Base-by-base conservation (phyloP, 2,113 vertebrate genomes). In the Anhinga rufa region DNA sequence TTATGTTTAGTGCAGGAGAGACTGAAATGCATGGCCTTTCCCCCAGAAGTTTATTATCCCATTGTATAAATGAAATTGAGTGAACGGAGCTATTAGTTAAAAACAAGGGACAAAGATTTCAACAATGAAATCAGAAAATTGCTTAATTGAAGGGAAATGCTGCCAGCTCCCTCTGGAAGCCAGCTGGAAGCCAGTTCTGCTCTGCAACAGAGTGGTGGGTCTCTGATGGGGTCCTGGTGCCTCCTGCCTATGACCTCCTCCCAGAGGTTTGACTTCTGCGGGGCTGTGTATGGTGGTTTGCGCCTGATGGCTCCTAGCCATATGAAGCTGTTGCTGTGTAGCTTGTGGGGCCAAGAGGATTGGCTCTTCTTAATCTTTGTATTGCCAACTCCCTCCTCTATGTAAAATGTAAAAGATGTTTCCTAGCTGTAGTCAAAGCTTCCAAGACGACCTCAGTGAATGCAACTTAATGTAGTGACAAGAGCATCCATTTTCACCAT, bases 291-390 rank as follows among this genome's bases (percentile, higher is more conserved):
- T 68, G 58, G 42, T 74, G 28, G 28, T 76, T 85, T 93, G 40
- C 85, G 65, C 84, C 49, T 77, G 54, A 70, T 90, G 96, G 95
- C 93, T 90, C 14, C 49, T 29, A 74, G 93, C 94, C 93, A 95
- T 20, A 7, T 20, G 58, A 71, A 84, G 65, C 81, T 94, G 66
- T 86, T 84, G 44, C 75, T 90, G 57, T 69, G 70, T 10, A 91
- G 48, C 57, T 42, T 82, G 61, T 58, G 51, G 40, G 90, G 66
- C 78, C 66, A 51, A 71, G 70, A 83, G 57, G 21, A 36, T 62
- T 96, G 90, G 90, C 87, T 94, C 66, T 76, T 78, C 61, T 61
- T 49, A 69, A 25, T 26, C 44, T 60, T 57, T 72, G 31, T 3
- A 1, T 61, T 96, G 89, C 95, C 88, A 97, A 10, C 70, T 96